Percentiles rank a stretch among this genome's conserved stretches.
Conservation (phyloP, 2,888 invertebrate genomes). For the Linyphia triangularis region DNA sequence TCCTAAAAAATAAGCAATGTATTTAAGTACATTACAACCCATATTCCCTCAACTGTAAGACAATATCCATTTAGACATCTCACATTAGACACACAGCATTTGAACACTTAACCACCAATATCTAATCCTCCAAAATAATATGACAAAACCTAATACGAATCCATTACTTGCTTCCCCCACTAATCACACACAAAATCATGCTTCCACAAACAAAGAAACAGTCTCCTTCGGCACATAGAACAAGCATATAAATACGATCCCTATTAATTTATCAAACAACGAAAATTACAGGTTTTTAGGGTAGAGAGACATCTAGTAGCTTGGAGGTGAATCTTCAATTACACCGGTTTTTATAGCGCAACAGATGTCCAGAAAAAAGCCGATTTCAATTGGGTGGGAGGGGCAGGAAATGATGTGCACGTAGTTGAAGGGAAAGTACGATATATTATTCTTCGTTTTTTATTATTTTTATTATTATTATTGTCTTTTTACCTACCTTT, state of each 20-base stretch:
- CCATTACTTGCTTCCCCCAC: background rate
- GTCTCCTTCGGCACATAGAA: background rate
- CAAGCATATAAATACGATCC: slow-evolving; percentile 44
- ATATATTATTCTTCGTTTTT: background rate
- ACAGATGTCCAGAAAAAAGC: slow-evolving; percentile 43
- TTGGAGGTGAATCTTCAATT: slow-evolving; percentile 52
- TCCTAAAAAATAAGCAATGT: no score
- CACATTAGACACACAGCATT: no score
- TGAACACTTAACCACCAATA: no score
- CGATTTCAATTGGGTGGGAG: slow-evolving; percentile 9
- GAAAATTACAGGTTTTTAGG: slow-evolving; percentile 72
- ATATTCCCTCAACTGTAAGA: no score
- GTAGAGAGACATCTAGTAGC: slow-evolving; percentile 8
- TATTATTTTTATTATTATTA: background rate
- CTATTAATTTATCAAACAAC: slow-evolving; percentile 70
- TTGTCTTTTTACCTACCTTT: background rate
- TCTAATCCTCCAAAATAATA: no score
- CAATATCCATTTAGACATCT: no score
- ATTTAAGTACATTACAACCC: no score
- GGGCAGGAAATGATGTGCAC: background rate
- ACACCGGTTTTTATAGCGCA: slow-evolving; percentile 37
- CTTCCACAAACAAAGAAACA: background rate
- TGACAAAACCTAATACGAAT: background rate
- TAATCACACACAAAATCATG: background rate
- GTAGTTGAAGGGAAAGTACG: background rate